Evolutionary conservation across 2,113 vertebrate species (phyloP).

Genomic region (pig (Sus scrofa)): DNA sequence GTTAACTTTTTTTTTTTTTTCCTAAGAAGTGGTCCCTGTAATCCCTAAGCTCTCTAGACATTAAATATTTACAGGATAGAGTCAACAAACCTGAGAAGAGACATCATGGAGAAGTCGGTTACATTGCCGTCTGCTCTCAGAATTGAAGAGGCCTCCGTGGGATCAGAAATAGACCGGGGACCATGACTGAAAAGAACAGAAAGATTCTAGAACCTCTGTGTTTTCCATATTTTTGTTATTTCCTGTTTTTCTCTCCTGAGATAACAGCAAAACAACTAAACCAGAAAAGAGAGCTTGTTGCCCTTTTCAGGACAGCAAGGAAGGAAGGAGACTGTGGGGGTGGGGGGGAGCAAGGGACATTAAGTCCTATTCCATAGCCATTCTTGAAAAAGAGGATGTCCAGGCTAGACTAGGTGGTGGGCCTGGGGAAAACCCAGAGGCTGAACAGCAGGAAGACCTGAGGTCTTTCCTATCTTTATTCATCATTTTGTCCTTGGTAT

Average conservation of each 20-base stretch:
- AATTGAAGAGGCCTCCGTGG: neutral
- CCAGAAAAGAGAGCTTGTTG: neutral
- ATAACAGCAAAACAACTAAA: neutral
- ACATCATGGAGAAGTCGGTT: neutral
- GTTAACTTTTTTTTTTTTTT: neutral
- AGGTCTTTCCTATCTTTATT: neutral
- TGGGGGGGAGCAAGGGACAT: neutral
- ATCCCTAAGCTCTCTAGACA: neutral
- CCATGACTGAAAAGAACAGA: neutral
- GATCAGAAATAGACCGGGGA: neutral
- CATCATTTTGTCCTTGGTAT: neutral
- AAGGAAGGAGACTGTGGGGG: neutral
- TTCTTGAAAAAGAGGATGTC: neutral
- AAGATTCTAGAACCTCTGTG: neutral
- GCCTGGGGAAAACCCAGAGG: neutral
- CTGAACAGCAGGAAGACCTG: neutral
- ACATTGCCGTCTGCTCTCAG: neutral
- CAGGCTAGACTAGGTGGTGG: neutral
- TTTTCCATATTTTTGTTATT: neutral
- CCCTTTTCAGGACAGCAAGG: neutral
- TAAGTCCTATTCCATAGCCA: neutral
- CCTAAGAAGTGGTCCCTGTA: neutral
- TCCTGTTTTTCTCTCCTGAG: neutral
- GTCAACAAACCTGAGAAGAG: constrained; percentile 8
- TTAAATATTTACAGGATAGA: constrained; percentile 19